A percentile compares a stretch with the other conserved stretches of the same genome.
phyloP scores from a whole-genome alignment of 2,113 vertebrate species.

The Callaeas wilsoni region DNA sequence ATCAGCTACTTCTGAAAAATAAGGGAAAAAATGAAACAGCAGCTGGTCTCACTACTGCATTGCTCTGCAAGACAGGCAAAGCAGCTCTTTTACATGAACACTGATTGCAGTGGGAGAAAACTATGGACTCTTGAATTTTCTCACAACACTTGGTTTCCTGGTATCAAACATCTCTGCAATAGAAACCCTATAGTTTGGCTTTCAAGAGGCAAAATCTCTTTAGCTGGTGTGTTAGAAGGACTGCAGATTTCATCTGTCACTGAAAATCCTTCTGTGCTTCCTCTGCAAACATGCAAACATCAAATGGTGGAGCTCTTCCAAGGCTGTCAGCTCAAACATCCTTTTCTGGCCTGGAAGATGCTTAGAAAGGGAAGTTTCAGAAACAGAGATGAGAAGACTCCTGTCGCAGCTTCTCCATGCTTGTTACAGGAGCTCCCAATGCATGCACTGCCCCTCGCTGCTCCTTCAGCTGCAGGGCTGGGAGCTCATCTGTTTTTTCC shows the following conservation, averaged over 20 bases:
- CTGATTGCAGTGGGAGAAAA: not conserved
- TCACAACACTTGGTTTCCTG: not conserved
- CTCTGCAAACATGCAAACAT: constrained; percentile 46
- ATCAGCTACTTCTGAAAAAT: not conserved
- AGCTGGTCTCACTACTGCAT: not conserved
- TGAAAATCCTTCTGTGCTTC: constrained; percentile 37
- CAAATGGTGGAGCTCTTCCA: constrained; percentile 49
- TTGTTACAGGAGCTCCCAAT: not conserved
- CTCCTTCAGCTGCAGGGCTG: not conserved
- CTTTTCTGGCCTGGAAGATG: constrained; percentile 1
- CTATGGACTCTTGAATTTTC: not conserved
- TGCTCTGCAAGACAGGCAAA: not conserved
- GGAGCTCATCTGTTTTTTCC: not conserved
- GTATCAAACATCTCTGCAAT: constrained; percentile 18
- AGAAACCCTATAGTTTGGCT: constrained; percentile 28
- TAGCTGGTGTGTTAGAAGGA: constrained; percentile 21
- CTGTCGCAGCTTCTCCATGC: not conserved
- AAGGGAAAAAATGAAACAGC: not conserved
- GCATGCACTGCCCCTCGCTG: not conserved
- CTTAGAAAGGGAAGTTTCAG: constrained; percentile 12
- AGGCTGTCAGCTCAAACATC: constrained; percentile 29
- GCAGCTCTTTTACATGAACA: not conserved
- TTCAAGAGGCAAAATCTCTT: constrained; percentile 37
- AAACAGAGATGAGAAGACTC: not conserved
- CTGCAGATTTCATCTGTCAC: constrained; percentile 59